Base-by-base conservation (phyloP, 2,888 invertebrate genomes). In the Pristionchus mayeri region DNA sequence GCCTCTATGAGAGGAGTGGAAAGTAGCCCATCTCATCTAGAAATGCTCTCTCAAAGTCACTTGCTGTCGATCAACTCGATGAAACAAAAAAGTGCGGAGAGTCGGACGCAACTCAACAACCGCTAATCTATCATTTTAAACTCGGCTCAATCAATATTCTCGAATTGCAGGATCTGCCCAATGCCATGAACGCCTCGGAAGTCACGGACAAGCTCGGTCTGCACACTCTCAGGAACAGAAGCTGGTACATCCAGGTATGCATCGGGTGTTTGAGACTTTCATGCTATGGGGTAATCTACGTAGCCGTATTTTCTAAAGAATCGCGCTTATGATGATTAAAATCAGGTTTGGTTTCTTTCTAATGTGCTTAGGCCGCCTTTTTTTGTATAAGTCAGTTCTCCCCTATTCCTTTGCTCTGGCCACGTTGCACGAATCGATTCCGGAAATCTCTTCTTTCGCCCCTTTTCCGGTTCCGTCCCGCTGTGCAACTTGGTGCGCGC, bases 181-280 rank as follows among this genome's bases (percentile, higher is more conserved):
- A 99, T 94, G 98, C 98, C 92, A 99, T 99, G 98, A 98, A 98
- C 94, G 98, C 98, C 90, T 98, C 98, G 88, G 99, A 99, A 95
- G 98, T 99, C 92, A 99, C 98, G 93, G 98, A 99, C 95, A 99
- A 98, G 95, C 95, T 99, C 94, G 98, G 98, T 89, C 95, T 99
- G 94, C 98, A 98, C 94, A 97, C 97, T 93, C 95, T 98, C 94
- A 96, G 98, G 94, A 98, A 98, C 95, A 96, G 98, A 94, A 93
- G 97, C 94, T 94, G 94, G 94, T 94, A 93, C 89, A 94, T 94
- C 86, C 94, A 94, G 88, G 88, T 89, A 57, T 85, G 86, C 4
- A 44, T n/a, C 4, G 34, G 27, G 67, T 24, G 13, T 44, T 76
- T 18, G 34, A 4, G 21, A 6, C 44, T 44, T 44, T n/a, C n/a